Base-by-base conservation (phyloP, 23 tunicate species). In the Clavelina lepadiformis region DNA sequence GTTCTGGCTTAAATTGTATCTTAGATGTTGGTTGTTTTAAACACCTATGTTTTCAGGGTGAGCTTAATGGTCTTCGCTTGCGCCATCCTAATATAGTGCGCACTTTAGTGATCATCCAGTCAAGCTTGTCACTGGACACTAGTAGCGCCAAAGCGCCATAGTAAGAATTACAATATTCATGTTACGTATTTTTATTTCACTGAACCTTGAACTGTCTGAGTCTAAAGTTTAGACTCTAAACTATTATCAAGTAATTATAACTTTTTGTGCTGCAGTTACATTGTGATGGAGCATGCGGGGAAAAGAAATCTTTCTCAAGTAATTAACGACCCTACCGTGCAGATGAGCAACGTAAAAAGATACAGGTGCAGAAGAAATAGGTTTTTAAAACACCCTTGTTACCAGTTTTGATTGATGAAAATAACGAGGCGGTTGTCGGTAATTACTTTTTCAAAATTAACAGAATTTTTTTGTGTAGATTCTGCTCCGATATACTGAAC, bases 241-340 rank as follows among this genome's bases (percentile, higher is more conserved):
- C 22, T 19, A 19, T 13, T 19, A 13, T 19, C 7, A 13, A 7
- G 20, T 20, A 54, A 7, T 54, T 15, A 54, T 54, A 54, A 13
- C 60, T 54, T 54, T 22, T 54, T 53, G 7, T 6, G 2, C 2
- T 46, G 21, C 47, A 87, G 96, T 60, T 87, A 72, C 56, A 55
- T 87, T 33, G 82, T 87, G 45, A 87, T 87, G 96, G 96, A 87
- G 60, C 66, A 78, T 46, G 96, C 78, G 11, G 96, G 96, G 5
- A 67, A 61, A 3, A 50, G 65, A 32, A 87, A 87, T 34, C 51
- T 87, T 33, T 51, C 83, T 2, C 82, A 87, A 31, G 28, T 87
- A 27, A 73, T 87, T 33, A 79, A 79, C 63, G 67, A 73, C 51
- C 21, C 57, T 3, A 58, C 46, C 1, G 96, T 73, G 41, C 33